A percentile compares a stretch with the other conserved stretches of the same genome.
Conservation (phyloP, 2,888 invertebrate genomes). For the Aproaerema taeniolella region DNA sequence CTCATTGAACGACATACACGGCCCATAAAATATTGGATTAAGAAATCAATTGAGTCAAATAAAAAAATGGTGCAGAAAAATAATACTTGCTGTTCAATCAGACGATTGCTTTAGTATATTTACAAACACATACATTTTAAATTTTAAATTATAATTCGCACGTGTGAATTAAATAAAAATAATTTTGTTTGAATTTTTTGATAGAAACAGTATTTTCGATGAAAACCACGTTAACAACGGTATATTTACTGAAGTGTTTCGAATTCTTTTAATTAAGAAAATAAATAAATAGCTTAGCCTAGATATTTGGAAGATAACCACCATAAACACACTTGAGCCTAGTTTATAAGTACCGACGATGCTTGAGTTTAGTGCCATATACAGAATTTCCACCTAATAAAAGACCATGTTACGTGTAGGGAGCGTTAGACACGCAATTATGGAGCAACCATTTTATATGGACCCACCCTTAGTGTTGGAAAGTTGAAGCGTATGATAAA, state of each 20-base stretch:
- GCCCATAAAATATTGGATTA: conserved; percentile 52
- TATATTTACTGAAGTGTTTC: no score
- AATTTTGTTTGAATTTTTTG: no score
- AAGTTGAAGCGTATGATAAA: conserved; percentile 35
- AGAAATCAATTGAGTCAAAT: conserved; percentile 47
- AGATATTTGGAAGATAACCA: no score
- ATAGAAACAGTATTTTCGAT: no score
- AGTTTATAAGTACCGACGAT: conserved; percentile 56
- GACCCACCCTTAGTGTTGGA: conserved; percentile 45
- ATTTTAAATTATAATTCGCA: no score
- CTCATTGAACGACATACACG: conserved; percentile 66
- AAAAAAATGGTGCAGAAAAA: conserved; percentile 30
- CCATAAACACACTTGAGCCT: conserved; percentile 25
- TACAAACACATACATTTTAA: no score
- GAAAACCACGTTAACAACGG: no score
- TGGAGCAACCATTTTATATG: conserved; percentile 48
- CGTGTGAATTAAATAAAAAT: no score
- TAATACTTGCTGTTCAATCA: neutral
- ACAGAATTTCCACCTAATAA: conserved; percentile 76
- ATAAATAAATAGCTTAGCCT: no score
- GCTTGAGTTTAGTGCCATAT: conserved; percentile 56
- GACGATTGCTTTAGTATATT: no score
- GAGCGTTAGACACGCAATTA: conserved; percentile 74
- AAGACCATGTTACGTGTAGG: conserved; percentile 71
- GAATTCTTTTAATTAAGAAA: no score